Evolutionary conservation across 2,888 invertebrate genomes (phyloP), one percentile per base, ranked within the genome.

Genomic region (Tipula lateralis): DNA sequence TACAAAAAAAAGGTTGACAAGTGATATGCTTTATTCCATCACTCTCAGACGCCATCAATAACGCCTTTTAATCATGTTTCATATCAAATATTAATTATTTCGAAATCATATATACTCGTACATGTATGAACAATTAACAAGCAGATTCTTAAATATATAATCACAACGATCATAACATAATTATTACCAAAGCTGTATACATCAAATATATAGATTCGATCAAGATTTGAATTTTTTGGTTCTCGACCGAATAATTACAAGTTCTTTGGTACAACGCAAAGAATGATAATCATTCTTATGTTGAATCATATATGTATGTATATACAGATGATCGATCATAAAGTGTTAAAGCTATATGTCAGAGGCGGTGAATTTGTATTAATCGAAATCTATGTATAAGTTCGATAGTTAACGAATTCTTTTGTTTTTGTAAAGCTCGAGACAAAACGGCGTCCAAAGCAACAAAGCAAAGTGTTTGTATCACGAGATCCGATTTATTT

Each of bases 1-100:
- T 9, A 50, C 16, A 12, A 66, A 24, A 66, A 6, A 66, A 66
- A 24, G 24, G 66, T 24, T 66, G 66, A 66, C 66, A 66, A 66
- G 66, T 66, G 66, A 66, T 66, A 24, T 66, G 66, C 24, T 66
- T 66, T 66, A 66, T 66, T 66, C 66, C 12, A 66, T 66, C 24
- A 66, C 24, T 66, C 12, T 24, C 24, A 66, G 66, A 66, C 66
- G 24, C 66, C 66, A 24, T 66, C 66, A 66, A 66, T 9, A 66
- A 66, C 66, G 66, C 66, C 66, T 66, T 24, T 66, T 66, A 66
- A 66, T 66, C 66, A 66, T 66, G 66, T 66, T 66, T 66, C 66
- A 66, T 66, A 66, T 66, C 66, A 66, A 66, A 66, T 66, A 66
- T 19, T 66, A 66, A 66, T 66, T 24, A 66, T 66, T 66, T 24